These are phyloP conservation scores for Mus musculus DNA, from an alignment of 2,113 vertebrate species.

Conservation along the genomic window DNA sequence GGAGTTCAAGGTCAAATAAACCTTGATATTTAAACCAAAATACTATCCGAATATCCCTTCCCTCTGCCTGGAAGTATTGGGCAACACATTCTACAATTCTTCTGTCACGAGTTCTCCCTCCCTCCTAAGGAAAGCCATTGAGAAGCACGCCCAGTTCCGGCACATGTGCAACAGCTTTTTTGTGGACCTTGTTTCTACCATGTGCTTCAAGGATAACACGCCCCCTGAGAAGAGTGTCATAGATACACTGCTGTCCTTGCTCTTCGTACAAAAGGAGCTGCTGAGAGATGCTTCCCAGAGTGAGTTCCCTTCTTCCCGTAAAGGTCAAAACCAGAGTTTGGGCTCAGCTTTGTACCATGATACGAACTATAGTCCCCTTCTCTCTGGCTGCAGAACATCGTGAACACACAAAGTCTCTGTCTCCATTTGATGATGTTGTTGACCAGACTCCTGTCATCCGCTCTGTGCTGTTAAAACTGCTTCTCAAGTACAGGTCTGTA, in stretches of 20 bases:
- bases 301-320: slow-evolving; percentile 65
- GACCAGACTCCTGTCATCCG: slow-evolving; percentile 95
- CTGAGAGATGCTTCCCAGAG: slow-evolving; percentile 41
- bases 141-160: slow-evolving; percentile 88
- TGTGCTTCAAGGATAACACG: slow-evolving; percentile 95
- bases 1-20: not conserved
- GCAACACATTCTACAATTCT: fast-evolving
- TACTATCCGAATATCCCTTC: not conserved
- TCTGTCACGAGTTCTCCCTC: not conserved
- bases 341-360: fast-evolving
- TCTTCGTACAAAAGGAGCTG: slow-evolving; percentile 87
- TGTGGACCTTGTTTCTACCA: slow-evolving; percentile 92
- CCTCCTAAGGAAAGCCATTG: slow-evolving; percentile 83
- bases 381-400: slow-evolving; percentile 73
- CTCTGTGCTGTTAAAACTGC: slow-evolving; percentile 94
- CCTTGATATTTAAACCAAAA: not conserved
- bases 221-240: slow-evolving; percentile 90
- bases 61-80: fast-evolving
- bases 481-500: slow-evolving; percentile 93
- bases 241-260: slow-evolving; percentile 88
- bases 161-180: slow-evolving; percentile 95
- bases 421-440: slow-evolving; percentile 94
- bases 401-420: slow-evolving; percentile 91
- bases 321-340: too few species aligned
- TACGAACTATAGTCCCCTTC: fast-evolving